phyloP scores from a whole-genome alignment of 2,797 vertebrate genomes.

The Darevskia mixta region DNA sequence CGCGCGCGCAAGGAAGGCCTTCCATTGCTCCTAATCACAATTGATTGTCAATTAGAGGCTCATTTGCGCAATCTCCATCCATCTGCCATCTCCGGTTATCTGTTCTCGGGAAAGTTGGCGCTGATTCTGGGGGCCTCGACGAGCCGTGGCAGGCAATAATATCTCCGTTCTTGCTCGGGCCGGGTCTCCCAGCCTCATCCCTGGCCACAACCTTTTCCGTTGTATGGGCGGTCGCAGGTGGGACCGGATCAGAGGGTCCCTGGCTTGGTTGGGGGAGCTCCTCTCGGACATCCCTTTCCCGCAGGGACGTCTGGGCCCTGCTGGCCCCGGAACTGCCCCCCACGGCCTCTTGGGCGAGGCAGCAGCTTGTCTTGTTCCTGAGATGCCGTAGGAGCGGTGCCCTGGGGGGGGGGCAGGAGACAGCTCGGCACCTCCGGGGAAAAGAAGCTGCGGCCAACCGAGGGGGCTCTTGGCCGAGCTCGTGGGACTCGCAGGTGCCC shows the following conservation, averaged over 20 bases:
- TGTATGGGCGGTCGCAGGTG: neutral
- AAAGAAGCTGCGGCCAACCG: no score
- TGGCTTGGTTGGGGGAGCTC: neutral
- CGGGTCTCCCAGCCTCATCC: conserved; percentile 23
- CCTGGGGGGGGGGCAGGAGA: no score
- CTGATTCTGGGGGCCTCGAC: conserved; percentile 69
- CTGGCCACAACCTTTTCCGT: neutral
- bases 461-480: no score
- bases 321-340: no score
- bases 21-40: conserved; percentile 81
- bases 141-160: conserved; percentile 79
- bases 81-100: conserved; percentile 81
- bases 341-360: no score
- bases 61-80: conserved; percentile 80
- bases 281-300: neutral
- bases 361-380: no score
- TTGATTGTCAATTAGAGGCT: conserved; percentile 84
- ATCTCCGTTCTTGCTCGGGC: conserved; percentile 32
- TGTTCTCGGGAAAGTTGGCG: conserved; percentile 66
- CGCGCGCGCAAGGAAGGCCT: conserved; percentile 73
- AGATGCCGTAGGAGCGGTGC: no score
- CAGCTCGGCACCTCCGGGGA: no score
- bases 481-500: no score
- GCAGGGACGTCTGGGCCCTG: neutral
- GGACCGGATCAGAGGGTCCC: neutral